Percentiles rank a stretch among this genome's conserved stretches.
phyloP scores from a whole-genome alignment of 2,888 invertebrate genomes.

The Drosophila siamana region DNA sequence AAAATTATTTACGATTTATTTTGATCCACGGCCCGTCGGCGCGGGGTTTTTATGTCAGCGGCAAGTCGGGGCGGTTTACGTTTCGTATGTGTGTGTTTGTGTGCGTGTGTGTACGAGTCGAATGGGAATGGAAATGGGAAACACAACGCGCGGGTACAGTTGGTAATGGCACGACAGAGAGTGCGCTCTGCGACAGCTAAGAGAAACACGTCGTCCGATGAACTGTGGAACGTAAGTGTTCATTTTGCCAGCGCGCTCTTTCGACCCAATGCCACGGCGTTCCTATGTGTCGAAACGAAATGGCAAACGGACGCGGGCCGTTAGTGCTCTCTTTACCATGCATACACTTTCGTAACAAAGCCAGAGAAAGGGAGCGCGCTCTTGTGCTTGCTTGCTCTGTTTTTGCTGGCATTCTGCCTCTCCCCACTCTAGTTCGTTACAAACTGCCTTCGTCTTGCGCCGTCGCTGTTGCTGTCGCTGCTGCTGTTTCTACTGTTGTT shows the following conservation, averaged over 20 bases:
- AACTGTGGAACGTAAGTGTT: slow-evolving; percentile 72
- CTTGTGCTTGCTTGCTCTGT: slow-evolving; percentile 58
- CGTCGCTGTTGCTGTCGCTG: slow-evolving; percentile 17
- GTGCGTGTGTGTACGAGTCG: slow-evolving; percentile 4
- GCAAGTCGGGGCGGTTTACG: slow-evolving; percentile 57
- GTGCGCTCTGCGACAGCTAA: slow-evolving; percentile 31
- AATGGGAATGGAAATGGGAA: slow-evolving; percentile 56
- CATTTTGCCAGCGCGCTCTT: slow-evolving; percentile 53
- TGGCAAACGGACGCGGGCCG: slow-evolving; percentile 21
- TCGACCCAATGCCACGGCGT: slow-evolving; percentile 15
- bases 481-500: slow-evolving; percentile 35
- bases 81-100: too few species aligned
- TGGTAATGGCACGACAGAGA: slow-evolving; percentile 67
- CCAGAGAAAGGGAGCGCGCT: slow-evolving; percentile 3
- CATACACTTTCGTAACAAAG: slow-evolving; percentile 71
- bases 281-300: slow-evolving; percentile 43
- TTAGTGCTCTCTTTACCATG: slow-evolving; percentile 48
- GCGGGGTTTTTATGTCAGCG: slow-evolving; percentile 72
- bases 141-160: slow-evolving; percentile 54
- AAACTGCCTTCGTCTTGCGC: slow-evolving; percentile 66
- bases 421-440: slow-evolving; percentile 80
- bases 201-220: slow-evolving; percentile 51
- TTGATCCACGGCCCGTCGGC: slow-evolving; percentile 54
- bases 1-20: slow-evolving; percentile 80
- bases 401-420: slow-evolving; percentile 72